These are phyloP conservation scores for Theropithecus gelada DNA, from an alignment of 2,113 vertebrate species.

Conservation along the genomic window DNA sequence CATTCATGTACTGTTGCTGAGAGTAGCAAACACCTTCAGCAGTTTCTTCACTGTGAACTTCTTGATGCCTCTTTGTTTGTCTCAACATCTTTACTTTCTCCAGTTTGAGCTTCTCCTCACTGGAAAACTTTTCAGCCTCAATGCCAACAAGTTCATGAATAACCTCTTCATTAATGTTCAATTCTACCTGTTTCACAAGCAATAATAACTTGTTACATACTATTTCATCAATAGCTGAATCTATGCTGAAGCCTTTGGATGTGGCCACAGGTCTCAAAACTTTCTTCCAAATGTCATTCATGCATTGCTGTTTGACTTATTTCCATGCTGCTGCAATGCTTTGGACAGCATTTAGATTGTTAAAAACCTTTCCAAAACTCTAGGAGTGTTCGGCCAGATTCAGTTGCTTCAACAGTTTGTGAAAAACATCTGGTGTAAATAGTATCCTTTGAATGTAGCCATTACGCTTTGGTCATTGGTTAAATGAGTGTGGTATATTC, in stretches of 20 bases:
- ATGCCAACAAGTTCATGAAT: not conserved
- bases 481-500: not conserved
- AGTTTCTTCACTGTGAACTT: not conserved
- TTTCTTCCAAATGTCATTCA: not conserved
- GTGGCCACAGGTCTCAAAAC: not conserved
- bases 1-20: not conserved
- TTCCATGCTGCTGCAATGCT: not conserved
- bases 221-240: not conserved
- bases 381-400: not conserved
- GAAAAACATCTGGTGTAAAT: not conserved
- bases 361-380: not conserved
- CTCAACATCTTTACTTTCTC: not conserved
- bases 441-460: not conserved
- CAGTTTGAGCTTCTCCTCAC: not conserved
- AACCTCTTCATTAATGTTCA: not conserved
- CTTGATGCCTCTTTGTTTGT: not conserved
- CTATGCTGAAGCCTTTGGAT: not conserved
- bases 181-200: not conserved
- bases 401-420: not conserved
- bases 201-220: not conserved
- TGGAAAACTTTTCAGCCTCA: not conserved
- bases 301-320: not conserved
- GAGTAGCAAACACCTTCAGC: not conserved
- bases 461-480: not conserved
- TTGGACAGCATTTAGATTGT: not conserved